Base-by-base conservation (phyloP, 2,113 vertebrate species). In the Falcunculus frontatus region DNA sequence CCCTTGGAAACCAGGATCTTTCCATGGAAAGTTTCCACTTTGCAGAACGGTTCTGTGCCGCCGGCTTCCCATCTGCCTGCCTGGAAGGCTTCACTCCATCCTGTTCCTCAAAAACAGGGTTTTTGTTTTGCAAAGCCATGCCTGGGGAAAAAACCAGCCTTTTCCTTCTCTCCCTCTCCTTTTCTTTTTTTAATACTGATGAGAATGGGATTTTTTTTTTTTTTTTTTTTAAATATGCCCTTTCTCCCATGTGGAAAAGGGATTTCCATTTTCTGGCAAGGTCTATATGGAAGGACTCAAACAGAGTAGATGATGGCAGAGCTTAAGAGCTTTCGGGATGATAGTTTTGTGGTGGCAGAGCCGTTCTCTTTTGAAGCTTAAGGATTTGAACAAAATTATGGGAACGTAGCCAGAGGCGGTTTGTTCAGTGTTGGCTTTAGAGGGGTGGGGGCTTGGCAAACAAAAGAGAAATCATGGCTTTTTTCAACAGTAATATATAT, bases 341-440 rank as follows among this genome's bases (percentile, higher is more conserved):
- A 93, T 91, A 78, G 90, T 85, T 96, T 69, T 82, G 83, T 90
- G 95, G 86, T 7, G 16, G 88, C 86, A 94, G 92, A 96, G 85
- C 78, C 4, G 29, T 70, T 86, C 86, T 74, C 82, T 86, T 96
- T 90, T 93, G 95, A 95, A 93, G 93, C 87, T 94, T 86, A 96
- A 93, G 94, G 93, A 97, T 96, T 95, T 95, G 90, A 92, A 77
- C 19, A 3, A 96, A 94, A 94, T 94, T 50, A 94, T 92, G 93
- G 92, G 88, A 96, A 96, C 0, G 1, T 9, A 86, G 95, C 92
- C 96, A 96, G 90, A 70, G 90, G 90, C 39, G 0, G 20, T 86
- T 86, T 74, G 79, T 37, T 93, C 83, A 59, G 47, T 1, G 13
- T 52, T 94, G 91, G 84, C 67, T 94, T 95, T 59, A n/a, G 73